A percentile compares a stretch with the other conserved stretches of the same genome.
phyloP scores from a whole-genome alignment of 2,113 vertebrate genomes.

The Channa maculata region DNA sequence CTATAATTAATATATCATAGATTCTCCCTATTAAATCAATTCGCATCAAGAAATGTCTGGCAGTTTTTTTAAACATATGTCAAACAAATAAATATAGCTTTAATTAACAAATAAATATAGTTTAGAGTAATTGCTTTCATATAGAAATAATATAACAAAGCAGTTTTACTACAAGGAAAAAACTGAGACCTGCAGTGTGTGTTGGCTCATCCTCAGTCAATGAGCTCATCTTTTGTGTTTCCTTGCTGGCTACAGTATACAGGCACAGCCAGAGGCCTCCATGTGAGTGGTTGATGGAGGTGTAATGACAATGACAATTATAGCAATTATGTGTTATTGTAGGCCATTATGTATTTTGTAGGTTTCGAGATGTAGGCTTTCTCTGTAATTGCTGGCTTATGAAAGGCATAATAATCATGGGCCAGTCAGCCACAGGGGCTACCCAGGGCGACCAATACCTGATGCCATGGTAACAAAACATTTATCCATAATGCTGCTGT shows the following conservation, averaged over 20 bases:
- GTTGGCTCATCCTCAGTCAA: constrained; percentile 14
- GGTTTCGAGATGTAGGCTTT: constrained; percentile 74
- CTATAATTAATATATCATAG: no score
- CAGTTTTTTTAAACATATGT: no score
- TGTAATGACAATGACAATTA: constrained; percentile 74
- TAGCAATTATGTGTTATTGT: constrained; percentile 81
- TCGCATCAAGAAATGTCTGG: no score
- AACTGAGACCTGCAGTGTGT: background rate
- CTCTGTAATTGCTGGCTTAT: constrained; percentile 76
- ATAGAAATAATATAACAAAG: no score
- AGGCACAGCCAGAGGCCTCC: constrained; percentile 52
- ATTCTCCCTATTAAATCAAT: no score
- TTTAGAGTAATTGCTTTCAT: no score
- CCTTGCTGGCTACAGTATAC: constrained; percentile 37
- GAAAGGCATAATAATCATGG: constrained; percentile 72
- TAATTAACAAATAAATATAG: no score
- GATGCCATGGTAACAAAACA: constrained; percentile 81
- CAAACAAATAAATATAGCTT: no score
- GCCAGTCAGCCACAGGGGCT: constrained; percentile 60
- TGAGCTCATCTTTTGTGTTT: constrained; percentile 52
- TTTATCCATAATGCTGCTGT: constrained; percentile 77
- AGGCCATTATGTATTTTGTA: constrained; percentile 80
- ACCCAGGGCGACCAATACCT: constrained; percentile 64
- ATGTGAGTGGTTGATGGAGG: constrained; percentile 60
- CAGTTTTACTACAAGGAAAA: background rate